Evolutionary conservation across 2,113 vertebrate species (phyloP).

Genomic region (Myanophis thanlyinensis): DNA sequence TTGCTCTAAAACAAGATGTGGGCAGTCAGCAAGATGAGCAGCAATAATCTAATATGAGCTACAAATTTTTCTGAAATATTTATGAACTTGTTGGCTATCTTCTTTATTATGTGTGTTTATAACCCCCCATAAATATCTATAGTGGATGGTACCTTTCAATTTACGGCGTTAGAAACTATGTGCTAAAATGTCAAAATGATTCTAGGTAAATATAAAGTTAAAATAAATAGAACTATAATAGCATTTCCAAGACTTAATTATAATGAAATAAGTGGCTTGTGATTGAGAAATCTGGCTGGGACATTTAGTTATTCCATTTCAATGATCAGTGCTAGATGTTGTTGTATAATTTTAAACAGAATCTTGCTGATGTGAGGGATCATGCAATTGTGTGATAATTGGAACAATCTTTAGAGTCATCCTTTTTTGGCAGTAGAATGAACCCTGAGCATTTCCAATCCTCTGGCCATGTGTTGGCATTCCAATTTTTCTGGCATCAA

Average conservation of each 20-base stretch:
- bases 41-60: neutral
- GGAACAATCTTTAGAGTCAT: neutral
- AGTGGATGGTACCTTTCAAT: neutral
- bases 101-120: neutral
- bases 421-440: neutral
- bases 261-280: slow-evolving; percentile 50
- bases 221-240: slow-evolving; percentile 5
- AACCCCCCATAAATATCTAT: neutral
- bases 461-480: neutral
- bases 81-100: slow-evolving; percentile 16
- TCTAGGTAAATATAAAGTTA: slow-evolving; percentile 35
- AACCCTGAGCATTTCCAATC: neutral
- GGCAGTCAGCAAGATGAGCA: slow-evolving; percentile 34
- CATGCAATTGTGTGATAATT: neutral
- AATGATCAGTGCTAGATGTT: neutral
- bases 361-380: neutral
- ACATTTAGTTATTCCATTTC: neutral
- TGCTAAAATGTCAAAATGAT: slow-evolving; percentile 37
- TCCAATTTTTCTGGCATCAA: neutral
- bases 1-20: slow-evolving; percentile 36
- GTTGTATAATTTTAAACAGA: neutral
- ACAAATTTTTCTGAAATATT: neutral
- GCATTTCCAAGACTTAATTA: slow-evolving; percentile 43
- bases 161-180: slow-evolving; percentile 2
- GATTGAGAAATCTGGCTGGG: neutral